Base-by-base conservation (phyloP, 2,797 vertebrate species). In the Pseudochaenichthys georgianus region DNA sequence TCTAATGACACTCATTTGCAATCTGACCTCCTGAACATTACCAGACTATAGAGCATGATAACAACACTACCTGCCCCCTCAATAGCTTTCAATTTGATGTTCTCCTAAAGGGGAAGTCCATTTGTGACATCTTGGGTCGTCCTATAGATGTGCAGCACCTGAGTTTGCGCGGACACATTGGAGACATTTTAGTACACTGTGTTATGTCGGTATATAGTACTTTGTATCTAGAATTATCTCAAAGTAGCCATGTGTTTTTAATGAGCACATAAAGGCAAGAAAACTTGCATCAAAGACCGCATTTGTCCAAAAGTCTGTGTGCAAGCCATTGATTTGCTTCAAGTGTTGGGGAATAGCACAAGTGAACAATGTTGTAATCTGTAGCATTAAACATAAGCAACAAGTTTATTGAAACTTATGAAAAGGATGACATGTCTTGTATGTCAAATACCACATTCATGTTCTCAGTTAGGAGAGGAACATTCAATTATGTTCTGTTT, bases 1-100 rank as follows among this genome's bases (percentile, higher is more conserved):
- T 88, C 83, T 92, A 94, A 94, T 93, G 93, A 93, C 79, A 34
- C 88, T 88, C 88, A 93, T 94, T 94, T 91, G 82, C 89, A 77
- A 87, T 72, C 77, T 88, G 90, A 94, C 92, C 84, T 74, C 77
- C 78, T 78, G 87, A 91, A 86, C 84, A 84, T 89, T 89, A 81
- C 82, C 88, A 90, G 88, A 86, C 84, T 75, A 70, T 52, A 53
- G 61, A 77, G 23, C 70, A 46, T 52, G 70, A 80, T 67, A 73
- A 70, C 66, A 70, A 51, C 66, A 38, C 60, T 62, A 70, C 68
- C 68, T 68, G 8, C 63, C 70, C 31, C 70, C 46, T 31, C 2
- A 0, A 42, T 42, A 23, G 5, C 50, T 51, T 54, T 55, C 31
- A 28, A 11, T 66, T 13, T 67, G 42, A 77, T 61, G n/a, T 19